Percentiles rank a stretch among this genome's conserved stretches.
phyloP scores from a whole-genome alignment of 2,797 vertebrate species.

The Pseudopleuronectes americanus region DNA sequence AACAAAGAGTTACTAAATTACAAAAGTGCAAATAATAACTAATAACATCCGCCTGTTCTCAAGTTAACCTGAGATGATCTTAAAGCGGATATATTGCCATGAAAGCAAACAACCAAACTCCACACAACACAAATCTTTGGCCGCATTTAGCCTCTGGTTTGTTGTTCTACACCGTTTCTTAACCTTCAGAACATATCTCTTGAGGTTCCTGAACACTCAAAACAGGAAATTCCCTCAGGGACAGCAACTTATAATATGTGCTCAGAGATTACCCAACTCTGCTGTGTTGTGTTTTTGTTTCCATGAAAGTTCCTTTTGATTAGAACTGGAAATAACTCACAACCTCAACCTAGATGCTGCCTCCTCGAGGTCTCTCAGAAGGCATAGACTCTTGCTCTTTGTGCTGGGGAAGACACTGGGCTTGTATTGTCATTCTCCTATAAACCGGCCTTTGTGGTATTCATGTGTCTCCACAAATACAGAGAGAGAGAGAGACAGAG shows the following conservation, averaged over 20 bases:
- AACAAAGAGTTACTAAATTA: background rate
- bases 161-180: constrained; percentile 5
- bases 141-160: constrained; percentile 13
- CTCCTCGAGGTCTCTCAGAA: constrained; percentile 46
- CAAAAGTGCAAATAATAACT: background rate
- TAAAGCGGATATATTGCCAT: background rate
- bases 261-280: constrained; percentile 36
- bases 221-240: constrained; percentile 12
- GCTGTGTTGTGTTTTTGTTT: constrained; percentile 42
- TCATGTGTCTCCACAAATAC: constrained; percentile 71
- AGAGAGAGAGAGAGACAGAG: constrained; percentile 37
- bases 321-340: constrained; percentile 41
- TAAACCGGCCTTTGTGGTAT: constrained; percentile 76
- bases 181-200: constrained; percentile 4
- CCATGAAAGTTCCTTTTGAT: constrained; percentile 45
- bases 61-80: background rate
- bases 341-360: constrained; percentile 39
- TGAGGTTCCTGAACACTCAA: constrained; percentile 26
- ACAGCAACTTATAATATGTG: constrained; percentile 28
- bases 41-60: background rate
- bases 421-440: constrained; percentile 66
- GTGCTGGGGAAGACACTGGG: constrained; percentile 64
- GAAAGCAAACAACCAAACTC: constrained; percentile 4
- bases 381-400: constrained; percentile 55
- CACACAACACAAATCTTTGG: background rate